These are phyloP conservation scores for Acanthopagrus latus DNA, from an alignment of 2,797 vertebrate species.

Conservation along the genomic window DNA sequence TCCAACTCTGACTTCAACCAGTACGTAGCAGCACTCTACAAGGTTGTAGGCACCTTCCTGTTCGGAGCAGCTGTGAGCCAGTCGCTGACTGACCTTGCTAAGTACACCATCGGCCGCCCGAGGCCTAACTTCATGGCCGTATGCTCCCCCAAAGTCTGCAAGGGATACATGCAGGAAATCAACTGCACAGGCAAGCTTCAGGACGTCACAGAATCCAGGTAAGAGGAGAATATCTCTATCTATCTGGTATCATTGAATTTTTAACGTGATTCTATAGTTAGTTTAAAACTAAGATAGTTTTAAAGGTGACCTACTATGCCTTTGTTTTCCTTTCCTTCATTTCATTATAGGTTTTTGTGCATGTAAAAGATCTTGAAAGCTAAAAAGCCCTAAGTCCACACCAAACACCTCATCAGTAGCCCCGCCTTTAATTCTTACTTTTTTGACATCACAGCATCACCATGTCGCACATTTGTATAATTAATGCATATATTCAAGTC, in stretches of 20 bases:
- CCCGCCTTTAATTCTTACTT: too few species aligned
- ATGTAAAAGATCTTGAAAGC: too few species aligned
- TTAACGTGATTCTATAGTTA: neutral
- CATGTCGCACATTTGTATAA: too few species aligned
- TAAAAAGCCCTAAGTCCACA: too few species aligned
- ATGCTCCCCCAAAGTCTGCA: constrained; percentile 88
- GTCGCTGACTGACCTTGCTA: constrained; percentile 95
- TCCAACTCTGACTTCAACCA: constrained; percentile 94
- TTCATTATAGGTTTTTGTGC: too few species aligned
- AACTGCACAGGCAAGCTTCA: constrained; percentile 88
- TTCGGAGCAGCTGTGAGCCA: constrained; percentile 93
- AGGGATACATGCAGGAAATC: constrained; percentile 85
- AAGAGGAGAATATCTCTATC: constrained; percentile 1
- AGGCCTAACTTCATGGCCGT: constrained; percentile 93
- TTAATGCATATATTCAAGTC: too few species aligned
- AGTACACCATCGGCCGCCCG: constrained; percentile 93
- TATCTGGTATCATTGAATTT: neutral
- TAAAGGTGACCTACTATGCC: neutral
- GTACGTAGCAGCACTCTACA: constrained; percentile 94
- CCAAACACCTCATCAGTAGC: too few species aligned
- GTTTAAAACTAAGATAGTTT: too few species aligned
- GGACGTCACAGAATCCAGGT: constrained; percentile 95
- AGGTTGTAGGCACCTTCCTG: constrained; percentile 95
- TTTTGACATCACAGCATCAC: too few species aligned
- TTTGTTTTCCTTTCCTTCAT: too few species aligned